These are phyloP conservation scores for Charadrius vociferus DNA, from an alignment of 2,113 vertebrate species.

Conservation along the genomic window DNA sequence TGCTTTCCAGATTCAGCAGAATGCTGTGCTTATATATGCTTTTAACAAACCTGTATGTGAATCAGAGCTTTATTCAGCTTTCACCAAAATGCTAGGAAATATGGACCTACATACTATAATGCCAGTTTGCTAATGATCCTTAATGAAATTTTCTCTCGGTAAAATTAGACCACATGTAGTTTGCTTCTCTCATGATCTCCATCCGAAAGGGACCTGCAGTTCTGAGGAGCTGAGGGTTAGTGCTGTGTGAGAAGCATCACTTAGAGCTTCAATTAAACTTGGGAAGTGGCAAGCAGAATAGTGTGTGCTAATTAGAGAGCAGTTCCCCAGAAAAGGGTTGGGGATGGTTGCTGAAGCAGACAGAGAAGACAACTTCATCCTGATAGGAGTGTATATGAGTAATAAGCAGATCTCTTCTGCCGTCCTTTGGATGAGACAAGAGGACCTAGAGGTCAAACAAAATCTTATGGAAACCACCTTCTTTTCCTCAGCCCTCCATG, in stretches of 20 bases:
- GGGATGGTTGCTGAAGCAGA: background rate
- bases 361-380: background rate
- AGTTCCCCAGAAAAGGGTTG: background rate
- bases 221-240: background rate
- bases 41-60: background rate
- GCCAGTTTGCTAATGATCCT: background rate
- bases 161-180: background rate
- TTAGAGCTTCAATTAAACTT: background rate
- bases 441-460: background rate
- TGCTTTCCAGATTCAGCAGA: background rate
- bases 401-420: background rate
- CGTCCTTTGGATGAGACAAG: background rate
- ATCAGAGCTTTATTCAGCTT: background rate
- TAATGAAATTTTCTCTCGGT: background rate
- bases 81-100: background rate
- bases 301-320: background rate
- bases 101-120: too few species aligned
- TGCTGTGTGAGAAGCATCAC: background rate
- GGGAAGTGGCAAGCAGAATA: background rate
- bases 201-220: fast-evolving
- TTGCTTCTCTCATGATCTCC: background rate
- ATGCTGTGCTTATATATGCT: background rate
- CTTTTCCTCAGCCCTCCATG: background rate
- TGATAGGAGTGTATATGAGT: background rate
- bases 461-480: background rate